Evolutionary conservation across 2,797 vertebrate genomes (phyloP).

Genomic region (Tragopan temminckii): DNA sequence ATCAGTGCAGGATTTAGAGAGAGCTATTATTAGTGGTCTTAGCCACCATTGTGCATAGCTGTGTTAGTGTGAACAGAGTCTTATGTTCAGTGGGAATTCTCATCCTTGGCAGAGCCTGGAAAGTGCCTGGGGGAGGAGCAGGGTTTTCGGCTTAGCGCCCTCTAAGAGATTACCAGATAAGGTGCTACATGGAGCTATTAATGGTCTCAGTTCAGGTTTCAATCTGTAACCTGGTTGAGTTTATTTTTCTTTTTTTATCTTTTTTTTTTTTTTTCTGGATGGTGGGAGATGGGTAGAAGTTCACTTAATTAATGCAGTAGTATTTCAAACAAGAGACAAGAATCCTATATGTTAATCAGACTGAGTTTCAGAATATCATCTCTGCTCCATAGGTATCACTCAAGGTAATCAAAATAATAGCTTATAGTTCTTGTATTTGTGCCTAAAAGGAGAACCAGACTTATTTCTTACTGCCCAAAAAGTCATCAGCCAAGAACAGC

Average conservation of each 20-base stretch:
- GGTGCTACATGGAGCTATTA: constrained; percentile 1
- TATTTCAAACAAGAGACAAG: background rate
- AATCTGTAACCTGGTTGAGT: background rate
- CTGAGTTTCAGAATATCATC: background rate
- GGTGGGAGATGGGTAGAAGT: background rate
- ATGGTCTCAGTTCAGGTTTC: constrained; percentile 12
- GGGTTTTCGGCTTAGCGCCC: background rate
- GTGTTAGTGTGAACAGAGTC: constrained; percentile 27
- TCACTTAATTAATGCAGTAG: background rate
- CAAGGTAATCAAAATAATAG: constrained; percentile 19
- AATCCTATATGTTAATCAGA: background rate
- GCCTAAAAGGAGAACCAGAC: background rate
- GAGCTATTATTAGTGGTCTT: constrained; percentile 68
- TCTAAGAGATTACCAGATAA: background rate
- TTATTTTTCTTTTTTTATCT: background rate
- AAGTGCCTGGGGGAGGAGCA: background rate
- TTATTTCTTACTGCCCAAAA: background rate
- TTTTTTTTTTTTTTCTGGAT: background rate
- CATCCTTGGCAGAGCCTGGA: constrained; percentile 29
- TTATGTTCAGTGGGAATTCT: constrained; percentile 45
- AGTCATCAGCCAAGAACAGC: background rate
- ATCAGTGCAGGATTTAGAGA: constrained; percentile 59
- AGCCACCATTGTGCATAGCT: constrained; percentile 45
- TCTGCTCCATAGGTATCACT: constrained; percentile 13
- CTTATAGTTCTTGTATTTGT: background rate